Conservation (phyloP, 2,888 invertebrate species). For the Oscheius sp. region DNA sequence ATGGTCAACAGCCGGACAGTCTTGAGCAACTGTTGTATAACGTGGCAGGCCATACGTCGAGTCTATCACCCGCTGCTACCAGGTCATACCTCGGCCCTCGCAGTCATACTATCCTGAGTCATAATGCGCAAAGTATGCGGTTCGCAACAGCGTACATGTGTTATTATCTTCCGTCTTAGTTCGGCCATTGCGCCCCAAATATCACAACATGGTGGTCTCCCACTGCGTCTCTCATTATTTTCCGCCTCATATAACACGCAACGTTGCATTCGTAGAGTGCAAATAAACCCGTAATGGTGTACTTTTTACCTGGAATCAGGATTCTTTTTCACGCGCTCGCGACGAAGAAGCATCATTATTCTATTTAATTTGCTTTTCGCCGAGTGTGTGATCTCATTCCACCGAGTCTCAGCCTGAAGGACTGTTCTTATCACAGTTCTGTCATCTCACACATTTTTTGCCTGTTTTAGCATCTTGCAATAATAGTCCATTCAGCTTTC, state of each 20-base stretch:
- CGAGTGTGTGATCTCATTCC: too few relatives aligned
- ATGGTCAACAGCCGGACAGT: slow-evolving; percentile 21
- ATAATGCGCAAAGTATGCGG: slow-evolving; percentile 1
- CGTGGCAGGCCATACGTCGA: background rate
- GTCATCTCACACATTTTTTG: too few relatives aligned
- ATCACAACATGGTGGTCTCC: slow-evolving; percentile 25
- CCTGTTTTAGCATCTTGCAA: too few relatives aligned
- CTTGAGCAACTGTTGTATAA: slow-evolving; percentile 14
- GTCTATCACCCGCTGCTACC: background rate
- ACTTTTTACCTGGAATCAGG: slow-evolving; percentile 2
- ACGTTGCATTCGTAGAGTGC: slow-evolving; percentile 21
- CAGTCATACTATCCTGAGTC: slow-evolving; percentile 1
- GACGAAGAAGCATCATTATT: background rate
- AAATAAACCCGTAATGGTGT: slow-evolving; percentile 8
- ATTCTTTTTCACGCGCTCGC: background rate
- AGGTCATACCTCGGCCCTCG: background rate
- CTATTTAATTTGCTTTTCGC: background rate
- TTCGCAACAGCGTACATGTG: slow-evolving; percentile 22
- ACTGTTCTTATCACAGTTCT: too few relatives aligned
- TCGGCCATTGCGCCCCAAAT: slow-evolving; percentile 20
- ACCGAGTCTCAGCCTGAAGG: too few relatives aligned
- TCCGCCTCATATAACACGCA: slow-evolving; percentile 33
- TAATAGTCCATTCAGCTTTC: too few relatives aligned
- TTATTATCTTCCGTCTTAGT: slow-evolving; percentile 23
- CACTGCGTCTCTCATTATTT: slow-evolving; percentile 30